Conservation (phyloP, 2,888 invertebrate genomes). For the Ernsta delagoae region DNA sequence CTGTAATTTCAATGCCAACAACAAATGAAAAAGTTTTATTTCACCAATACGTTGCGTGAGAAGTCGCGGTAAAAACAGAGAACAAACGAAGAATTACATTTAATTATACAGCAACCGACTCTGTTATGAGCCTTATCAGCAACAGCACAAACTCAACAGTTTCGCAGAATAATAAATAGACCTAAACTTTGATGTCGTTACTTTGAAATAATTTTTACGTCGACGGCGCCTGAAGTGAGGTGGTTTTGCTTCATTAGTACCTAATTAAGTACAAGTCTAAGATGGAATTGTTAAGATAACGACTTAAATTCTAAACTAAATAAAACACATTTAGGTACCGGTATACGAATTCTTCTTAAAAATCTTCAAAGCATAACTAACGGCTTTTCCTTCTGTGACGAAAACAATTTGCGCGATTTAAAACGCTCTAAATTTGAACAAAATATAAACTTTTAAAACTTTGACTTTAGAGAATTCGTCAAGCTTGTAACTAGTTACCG, state of each 20-base stretch:
- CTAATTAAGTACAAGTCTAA: not conserved
- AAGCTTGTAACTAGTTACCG: conserved; percentile 17
- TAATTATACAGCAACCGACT: conserved; percentile 60
- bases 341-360: too few relatives aligned
- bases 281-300: not conserved
- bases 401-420: conserved; percentile 11
- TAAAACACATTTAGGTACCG: too few relatives aligned
- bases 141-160: conserved; percentile 39
- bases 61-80: conserved; percentile 65
- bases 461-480: conserved; percentile 16
- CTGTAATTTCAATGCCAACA: conserved; percentile 17
- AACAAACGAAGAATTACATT: conserved; percentile 69
- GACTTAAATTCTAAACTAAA: not conserved
- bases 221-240: not conserved
- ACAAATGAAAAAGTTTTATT: conserved; percentile 41
- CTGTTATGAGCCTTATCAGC: conserved; percentile 44
- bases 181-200: conserved; percentile 15
- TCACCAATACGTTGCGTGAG: conserved; percentile 61
- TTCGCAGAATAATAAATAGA: conserved; percentile 27
- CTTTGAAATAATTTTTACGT: conserved; percentile 9
- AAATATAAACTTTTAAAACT: conserved; percentile 12
- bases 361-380: not conserved
- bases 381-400: conserved; percentile 2
- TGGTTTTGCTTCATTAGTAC: conserved; percentile 8
- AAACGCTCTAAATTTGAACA: conserved; percentile 15